Evolutionary conservation across 2,797 vertebrate genomes (phyloP).

Genomic region (Enteromius argenteus): DNA sequence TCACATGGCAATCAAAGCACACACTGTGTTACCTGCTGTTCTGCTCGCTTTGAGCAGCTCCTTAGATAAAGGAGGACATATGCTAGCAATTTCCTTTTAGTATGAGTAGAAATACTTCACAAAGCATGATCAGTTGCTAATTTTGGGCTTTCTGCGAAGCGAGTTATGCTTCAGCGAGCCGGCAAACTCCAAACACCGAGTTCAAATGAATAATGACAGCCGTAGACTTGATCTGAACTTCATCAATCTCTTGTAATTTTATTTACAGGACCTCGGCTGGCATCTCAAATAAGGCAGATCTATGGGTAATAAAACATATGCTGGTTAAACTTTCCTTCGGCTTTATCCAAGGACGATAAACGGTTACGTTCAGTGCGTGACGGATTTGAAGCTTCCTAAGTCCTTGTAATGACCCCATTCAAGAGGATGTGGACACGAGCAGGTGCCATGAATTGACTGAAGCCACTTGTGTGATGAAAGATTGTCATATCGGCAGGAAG

Average conservation of each 20-base stretch:
- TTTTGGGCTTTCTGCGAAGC: constrained; percentile 6
- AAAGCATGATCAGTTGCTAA: constrained; percentile 1
- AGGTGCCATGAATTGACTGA: constrained; percentile 41
- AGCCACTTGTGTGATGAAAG: constrained; percentile 32
- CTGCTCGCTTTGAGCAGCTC: constrained; percentile 18
- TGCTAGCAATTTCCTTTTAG: constrained; percentile 10
- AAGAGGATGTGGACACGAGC: constrained; percentile 19
- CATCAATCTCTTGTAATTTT: constrained; percentile 38
- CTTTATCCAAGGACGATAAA: constrained; percentile 30
- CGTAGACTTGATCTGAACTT: constrained; percentile 27
- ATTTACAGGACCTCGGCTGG: constrained; percentile 14
- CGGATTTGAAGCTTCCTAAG: constrained; percentile 9
- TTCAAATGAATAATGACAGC: constrained; percentile 38
- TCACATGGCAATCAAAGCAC: constrained; percentile 79
- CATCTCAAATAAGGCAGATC: neutral
- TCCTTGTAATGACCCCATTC: constrained; percentile 40
- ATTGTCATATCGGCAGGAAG: constrained; percentile 70
- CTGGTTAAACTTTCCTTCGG: neutral
- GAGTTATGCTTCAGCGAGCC: neutral
- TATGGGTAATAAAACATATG: constrained; percentile 17
- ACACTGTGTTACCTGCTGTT: constrained; percentile 34
- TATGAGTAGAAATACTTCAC: neutral
- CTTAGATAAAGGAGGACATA: constrained; percentile 24
- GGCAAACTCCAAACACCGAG: neutral
- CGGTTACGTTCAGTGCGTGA: neutral